Evolutionary conservation across 2,888 invertebrate genomes (phyloP).

Genomic region (Hybos culiciformis): DNA sequence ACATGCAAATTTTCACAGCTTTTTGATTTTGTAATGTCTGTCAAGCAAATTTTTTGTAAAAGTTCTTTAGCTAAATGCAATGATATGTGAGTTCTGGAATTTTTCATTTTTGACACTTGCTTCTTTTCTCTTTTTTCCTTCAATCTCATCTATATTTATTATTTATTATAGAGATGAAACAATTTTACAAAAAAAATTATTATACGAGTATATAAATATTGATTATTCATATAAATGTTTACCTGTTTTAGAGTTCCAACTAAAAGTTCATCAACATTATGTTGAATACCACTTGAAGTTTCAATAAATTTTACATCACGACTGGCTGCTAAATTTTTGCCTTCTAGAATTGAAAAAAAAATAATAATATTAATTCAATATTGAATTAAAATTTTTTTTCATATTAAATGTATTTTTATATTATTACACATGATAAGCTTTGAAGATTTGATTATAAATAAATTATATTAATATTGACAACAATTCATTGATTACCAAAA

Average conservation of each 20-base stretch:
- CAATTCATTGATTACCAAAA: too few species aligned
- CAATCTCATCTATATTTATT: conserved; percentile 45
- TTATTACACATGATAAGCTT: background rate
- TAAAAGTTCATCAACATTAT: conserved; percentile 90
- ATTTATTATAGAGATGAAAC: background rate
- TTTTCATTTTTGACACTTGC: conserved; percentile 53
- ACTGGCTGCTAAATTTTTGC: conserved; percentile 76
- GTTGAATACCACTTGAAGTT: conserved; percentile 89
- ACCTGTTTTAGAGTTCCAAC: conserved; percentile 83
- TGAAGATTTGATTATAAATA: too few species aligned
- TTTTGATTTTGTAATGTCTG: conserved; percentile 71
- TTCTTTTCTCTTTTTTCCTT: conserved; percentile 64
- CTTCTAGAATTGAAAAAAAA: conserved; percentile 47
- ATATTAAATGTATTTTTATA: background rate
- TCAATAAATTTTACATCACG: conserved; percentile 90
- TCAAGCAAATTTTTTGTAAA: conserved; percentile 71
- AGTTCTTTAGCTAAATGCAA: conserved; percentile 69
- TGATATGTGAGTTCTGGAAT: conserved; percentile 67
- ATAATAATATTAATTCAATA: background rate
- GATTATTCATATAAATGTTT: conserved; percentile 9
- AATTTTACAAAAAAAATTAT: background rate
- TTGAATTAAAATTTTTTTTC: background rate
- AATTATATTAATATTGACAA: too few species aligned
- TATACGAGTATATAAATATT: conserved; percentile 1
- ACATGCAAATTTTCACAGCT: conserved; percentile 79